A percentile compares a stretch with the other conserved stretches of the same genome.
Conservation (phyloP, 2,797 vertebrate species). For the Clarias laeviceps region DNA sequence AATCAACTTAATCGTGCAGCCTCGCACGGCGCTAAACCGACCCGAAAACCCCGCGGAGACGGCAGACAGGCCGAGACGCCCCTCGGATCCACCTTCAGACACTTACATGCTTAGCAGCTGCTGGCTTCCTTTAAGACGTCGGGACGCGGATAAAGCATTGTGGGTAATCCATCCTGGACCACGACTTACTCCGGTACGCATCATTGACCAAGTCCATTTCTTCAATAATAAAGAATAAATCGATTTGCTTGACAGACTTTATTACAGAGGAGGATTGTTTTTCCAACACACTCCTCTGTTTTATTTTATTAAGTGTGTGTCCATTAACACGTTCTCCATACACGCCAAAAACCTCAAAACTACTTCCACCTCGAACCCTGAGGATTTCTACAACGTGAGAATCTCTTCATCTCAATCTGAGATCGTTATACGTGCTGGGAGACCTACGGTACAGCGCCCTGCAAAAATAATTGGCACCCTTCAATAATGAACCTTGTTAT, state of each 20-base stretch:
- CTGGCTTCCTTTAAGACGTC: not conserved
- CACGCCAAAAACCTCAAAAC: conserved; percentile 12
- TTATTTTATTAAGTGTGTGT: conserved; percentile 20
- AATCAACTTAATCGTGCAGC: conserved; percentile 50
- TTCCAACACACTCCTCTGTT: conserved; percentile 10
- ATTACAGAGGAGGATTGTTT: conserved; percentile 13
- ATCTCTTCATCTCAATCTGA: not conserved
- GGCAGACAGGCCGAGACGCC: conserved; percentile 34
- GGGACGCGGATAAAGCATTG: not conserved
- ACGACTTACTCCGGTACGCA: not conserved
- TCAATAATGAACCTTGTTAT: not conserved
- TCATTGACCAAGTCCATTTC: not conserved
- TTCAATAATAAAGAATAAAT: conserved; percentile 21
- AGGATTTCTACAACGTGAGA: not conserved
- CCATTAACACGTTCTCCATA: not conserved
- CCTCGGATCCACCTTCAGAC: conserved; percentile 26
- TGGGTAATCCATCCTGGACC: not conserved
- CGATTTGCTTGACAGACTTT: conserved; percentile 11
- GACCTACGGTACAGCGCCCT: not conserved
- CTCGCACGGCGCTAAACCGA: conserved; percentile 45
- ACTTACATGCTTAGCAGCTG: conserved; percentile 12
- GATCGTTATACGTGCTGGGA: not conserved
- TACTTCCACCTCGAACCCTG: conserved; percentile 22
- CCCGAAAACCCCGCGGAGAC: conserved; percentile 43
- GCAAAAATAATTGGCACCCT: not conserved